phyloP scores from a whole-genome alignment of 2,888 invertebrate species.

The Notocelia uddmanniana region DNA sequence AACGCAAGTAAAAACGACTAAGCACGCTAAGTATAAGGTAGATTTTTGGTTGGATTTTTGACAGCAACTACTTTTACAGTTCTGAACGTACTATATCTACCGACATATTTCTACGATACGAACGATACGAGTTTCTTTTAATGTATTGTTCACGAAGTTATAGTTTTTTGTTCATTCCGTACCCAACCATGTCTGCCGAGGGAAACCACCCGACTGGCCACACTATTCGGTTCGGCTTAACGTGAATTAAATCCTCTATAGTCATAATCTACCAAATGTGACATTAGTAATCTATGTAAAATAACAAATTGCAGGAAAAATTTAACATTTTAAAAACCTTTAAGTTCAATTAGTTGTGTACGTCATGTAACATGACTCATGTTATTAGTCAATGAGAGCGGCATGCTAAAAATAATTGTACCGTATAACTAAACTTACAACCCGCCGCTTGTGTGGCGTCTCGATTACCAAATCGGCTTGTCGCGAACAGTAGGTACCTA shows the following conservation, averaged over 20 bases:
- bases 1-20: too few relatives aligned
- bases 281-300: background rate
- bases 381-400: background rate
- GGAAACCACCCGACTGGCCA: background rate
- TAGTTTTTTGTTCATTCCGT: background rate
- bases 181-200: constrained; percentile 2
- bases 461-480: constrained; percentile 37
- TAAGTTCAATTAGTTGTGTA: background rate
- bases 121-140: too few relatives aligned
- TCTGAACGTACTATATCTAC: too few relatives aligned
- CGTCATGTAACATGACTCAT: too few relatives aligned
- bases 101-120: too few relatives aligned
- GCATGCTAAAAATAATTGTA: constrained; percentile 24
- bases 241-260: background rate
- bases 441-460: background rate
- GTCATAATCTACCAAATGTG: background rate
- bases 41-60: too few relatives aligned
- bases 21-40: too few relatives aligned
- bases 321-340: background rate
- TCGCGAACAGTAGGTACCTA: constrained; percentile 45
- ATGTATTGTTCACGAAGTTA: too few relatives aligned
- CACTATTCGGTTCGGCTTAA: background rate
- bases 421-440: constrained; percentile 14
- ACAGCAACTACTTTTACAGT: too few relatives aligned
- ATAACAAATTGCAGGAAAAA: background rate